Percentiles rank a stretch among this genome's conserved stretches.
phyloP scores from a whole-genome alignment of 2,113 vertebrate species.

The Pachypanchax playfairii region DNA sequence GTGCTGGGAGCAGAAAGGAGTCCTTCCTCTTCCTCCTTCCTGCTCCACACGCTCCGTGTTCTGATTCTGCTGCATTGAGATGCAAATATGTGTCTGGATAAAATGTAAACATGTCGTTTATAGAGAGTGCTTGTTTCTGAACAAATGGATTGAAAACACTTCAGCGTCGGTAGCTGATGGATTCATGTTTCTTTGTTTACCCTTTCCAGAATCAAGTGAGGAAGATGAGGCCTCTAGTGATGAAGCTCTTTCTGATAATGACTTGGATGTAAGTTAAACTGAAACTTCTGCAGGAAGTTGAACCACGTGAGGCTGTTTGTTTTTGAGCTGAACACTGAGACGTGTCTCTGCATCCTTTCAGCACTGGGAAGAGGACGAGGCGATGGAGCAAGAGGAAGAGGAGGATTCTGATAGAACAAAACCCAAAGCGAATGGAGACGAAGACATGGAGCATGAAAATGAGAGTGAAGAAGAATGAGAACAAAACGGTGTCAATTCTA shows the following conservation, averaged over 20 bases:
- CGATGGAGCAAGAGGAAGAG: slow-evolving; percentile 74
- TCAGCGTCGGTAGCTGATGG: not conserved
- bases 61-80: slow-evolving; percentile 18
- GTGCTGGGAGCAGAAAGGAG: slow-evolving; percentile 1
- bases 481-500: slow-evolving; percentile 14
- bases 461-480: slow-evolving; percentile 95
- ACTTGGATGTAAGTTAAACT: slow-evolving; percentile 78
- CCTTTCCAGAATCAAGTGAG: slow-evolving; percentile 77
- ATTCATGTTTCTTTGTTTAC: slow-evolving; percentile 8
- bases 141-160: not conserved
- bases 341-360: slow-evolving; percentile 54
- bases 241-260: slow-evolving; percentile 73
- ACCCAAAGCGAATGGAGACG: slow-evolving; percentile 92
- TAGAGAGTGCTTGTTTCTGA: not conserved
- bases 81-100: slow-evolving; percentile 37
- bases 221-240: slow-evolving; percentile 79
- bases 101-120: slow-evolving; percentile 13
- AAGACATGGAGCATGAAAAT: slow-evolving; percentile 91
- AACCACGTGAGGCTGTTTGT: not conserved
- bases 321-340: not conserved
- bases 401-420: slow-evolving; percentile 83
- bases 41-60: slow-evolving; percentile 14
- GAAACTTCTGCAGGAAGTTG: not conserved
- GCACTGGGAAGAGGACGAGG: slow-evolving; percentile 89
- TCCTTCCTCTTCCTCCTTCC: slow-evolving; percentile 15